These are phyloP conservation scores for Dryocosmus kuriphilus DNA, from an alignment of 2,888 invertebrate genomes.

Conservation along the genomic window DNA sequence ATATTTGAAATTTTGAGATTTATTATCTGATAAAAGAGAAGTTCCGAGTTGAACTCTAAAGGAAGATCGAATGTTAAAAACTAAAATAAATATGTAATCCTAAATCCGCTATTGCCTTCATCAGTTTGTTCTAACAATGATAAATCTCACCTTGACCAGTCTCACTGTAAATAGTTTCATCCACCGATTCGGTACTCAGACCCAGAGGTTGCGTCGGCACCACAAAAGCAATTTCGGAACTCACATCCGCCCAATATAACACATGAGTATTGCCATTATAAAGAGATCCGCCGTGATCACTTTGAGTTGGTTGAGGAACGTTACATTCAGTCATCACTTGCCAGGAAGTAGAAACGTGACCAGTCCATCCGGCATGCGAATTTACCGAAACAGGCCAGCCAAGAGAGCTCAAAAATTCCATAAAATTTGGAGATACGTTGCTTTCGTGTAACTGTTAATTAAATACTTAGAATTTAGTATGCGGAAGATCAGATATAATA, in stretches of 20 bases:
- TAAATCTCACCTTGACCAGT: conserved; percentile 65
- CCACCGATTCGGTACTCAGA: conserved; percentile 63
- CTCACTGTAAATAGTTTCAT: conserved; percentile 71
- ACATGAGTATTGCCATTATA: conserved; percentile 93
- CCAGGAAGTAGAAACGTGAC: conserved; percentile 93
- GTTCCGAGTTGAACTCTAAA: background rate
- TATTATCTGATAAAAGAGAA: background rate
- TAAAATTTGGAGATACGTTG: conserved; percentile 79
- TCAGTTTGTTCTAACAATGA: background rate
- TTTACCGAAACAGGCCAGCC: conserved; percentile 93
- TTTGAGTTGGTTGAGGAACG: conserved; percentile 62
- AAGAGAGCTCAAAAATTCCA: conserved; percentile 82
- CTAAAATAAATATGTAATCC: background rate
- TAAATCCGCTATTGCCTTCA: background rate
- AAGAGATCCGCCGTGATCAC: conserved; percentile 82
- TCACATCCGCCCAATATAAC: conserved; percentile 97
- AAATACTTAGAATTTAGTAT: background rate
- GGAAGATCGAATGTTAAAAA: background rate
- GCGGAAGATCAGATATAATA: no score
- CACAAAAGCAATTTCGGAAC: conserved; percentile 96
- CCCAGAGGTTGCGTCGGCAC: conserved; percentile 83
- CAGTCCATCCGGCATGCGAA: conserved; percentile 96
- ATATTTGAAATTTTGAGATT: background rate
- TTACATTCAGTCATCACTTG: conserved; percentile 76
- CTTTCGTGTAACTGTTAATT: conserved; percentile 72